phyloP scores from a whole-genome alignment of 2,888 invertebrate genomes.

The Melinaea marsaeus region DNA sequence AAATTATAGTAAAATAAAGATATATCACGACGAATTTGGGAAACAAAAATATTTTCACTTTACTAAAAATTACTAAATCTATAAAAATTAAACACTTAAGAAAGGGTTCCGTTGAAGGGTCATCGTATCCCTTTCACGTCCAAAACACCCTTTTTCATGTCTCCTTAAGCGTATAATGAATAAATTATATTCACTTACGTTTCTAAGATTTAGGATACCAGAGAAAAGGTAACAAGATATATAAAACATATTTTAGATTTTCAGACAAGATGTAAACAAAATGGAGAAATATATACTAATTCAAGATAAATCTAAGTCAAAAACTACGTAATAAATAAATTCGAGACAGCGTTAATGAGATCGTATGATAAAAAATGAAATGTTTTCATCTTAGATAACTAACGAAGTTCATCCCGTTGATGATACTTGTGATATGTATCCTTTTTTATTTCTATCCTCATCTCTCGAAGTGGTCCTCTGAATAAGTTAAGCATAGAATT shows the following conservation, averaged over 20 bases:
- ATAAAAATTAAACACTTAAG: too few species aligned
- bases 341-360: conserved; percentile 10
- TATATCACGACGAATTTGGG: too few species aligned
- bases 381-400: conserved; percentile 13
- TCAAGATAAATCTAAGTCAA: neutral
- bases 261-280: too few species aligned
- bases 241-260: too few species aligned
- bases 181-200: conserved; percentile 14
- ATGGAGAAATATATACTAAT: too few species aligned
- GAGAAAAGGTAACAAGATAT: too few species aligned
- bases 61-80: too few species aligned
- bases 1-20: too few species aligned
- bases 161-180: conserved; percentile 20
- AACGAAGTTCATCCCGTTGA: conserved; percentile 26
- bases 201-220: too few species aligned
- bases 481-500: conserved; percentile 26
- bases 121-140: conserved; percentile 25
- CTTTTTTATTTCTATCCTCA: conserved; percentile 21
- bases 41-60: too few species aligned
- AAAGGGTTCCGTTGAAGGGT: too few species aligned
- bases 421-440: conserved; percentile 19
- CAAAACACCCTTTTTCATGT: conserved; percentile 16
- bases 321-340: neutral
- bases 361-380: conserved; percentile 14
- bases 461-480: conserved; percentile 27